Evolutionary conservation across 2,797 vertebrate genomes (phyloP).

Genomic region (Spea hammondii): DNA sequence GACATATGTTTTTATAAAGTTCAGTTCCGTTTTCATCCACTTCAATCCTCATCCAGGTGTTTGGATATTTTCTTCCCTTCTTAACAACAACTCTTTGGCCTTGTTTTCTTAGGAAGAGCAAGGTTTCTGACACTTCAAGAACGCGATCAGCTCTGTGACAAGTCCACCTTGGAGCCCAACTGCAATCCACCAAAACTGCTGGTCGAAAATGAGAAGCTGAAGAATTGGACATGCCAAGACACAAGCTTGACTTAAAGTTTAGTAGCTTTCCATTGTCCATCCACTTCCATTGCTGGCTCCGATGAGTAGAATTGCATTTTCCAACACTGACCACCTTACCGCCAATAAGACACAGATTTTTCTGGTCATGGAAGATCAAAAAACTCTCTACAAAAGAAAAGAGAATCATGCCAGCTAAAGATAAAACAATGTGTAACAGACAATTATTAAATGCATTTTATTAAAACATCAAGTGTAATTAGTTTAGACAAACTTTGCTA

Average conservation of each 20-base stretch:
- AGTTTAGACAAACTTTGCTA: too few species aligned
- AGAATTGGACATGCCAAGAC: constrained; percentile 66
- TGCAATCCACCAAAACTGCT: constrained; percentile 62
- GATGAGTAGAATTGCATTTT: constrained; percentile 67
- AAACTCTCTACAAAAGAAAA: constrained; percentile 75
- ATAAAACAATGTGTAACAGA: background rate
- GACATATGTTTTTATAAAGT: constrained; percentile 69
- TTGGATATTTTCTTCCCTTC: constrained; percentile 68
- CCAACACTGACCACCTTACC: constrained; percentile 63
- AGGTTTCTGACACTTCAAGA: constrained; percentile 71
- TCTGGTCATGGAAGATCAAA: constrained; percentile 74
- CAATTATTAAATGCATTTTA: too few species aligned
- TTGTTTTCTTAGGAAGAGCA: constrained; percentile 78
- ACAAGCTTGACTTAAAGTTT: constrained; percentile 68
- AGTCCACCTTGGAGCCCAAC: constrained; percentile 73
- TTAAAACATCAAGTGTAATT: too few species aligned
- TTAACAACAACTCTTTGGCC: constrained; percentile 69
- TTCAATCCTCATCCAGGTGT: constrained; percentile 77
- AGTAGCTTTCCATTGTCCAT: constrained; percentile 66
- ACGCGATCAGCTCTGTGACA: constrained; percentile 69
- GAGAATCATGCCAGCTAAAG: constrained; percentile 18
- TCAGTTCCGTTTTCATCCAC: constrained; percentile 62
- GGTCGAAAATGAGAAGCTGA: constrained; percentile 64
- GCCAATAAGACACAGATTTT: constrained; percentile 71
- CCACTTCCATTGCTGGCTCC: constrained; percentile 80